phyloP scores from a whole-genome alignment of 1,140 invertebrate genomes.

The Drosophila tani region DNA sequence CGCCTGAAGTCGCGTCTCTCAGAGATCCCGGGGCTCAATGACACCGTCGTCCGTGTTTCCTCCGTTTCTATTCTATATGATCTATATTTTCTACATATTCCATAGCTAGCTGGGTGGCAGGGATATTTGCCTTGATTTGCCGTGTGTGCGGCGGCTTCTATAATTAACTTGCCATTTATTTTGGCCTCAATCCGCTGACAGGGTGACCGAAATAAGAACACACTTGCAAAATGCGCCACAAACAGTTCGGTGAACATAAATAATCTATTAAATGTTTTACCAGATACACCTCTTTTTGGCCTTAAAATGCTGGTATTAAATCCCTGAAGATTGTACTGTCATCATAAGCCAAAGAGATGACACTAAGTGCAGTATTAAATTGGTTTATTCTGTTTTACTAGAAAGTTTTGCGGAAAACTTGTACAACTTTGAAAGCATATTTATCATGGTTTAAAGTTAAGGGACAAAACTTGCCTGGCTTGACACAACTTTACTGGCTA shows the following conservation, averaged over 20 bases:
- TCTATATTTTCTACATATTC: neutral
- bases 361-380: neutral
- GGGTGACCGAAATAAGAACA: constrained; percentile 21
- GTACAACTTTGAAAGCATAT: neutral
- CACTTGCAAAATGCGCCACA: neutral
- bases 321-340: neutral
- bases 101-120: neutral
- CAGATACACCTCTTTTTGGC: too few species aligned
- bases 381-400: neutral
- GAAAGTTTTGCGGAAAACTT: neutral
- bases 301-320: neutral
- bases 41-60: constrained; percentile 15
- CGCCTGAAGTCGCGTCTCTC: constrained; percentile 4
- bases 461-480: neutral
- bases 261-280: neutral
- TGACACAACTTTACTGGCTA: neutral
- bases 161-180: constrained; percentile 38
- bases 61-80: too few species aligned
- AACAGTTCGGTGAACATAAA: neutral
- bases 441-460: neutral
- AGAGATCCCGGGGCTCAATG: constrained; percentile 20
- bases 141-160: constrained; percentile 16
- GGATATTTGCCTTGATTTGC: constrained; percentile 22
- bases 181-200: constrained; percentile 26
- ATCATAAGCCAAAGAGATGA: neutral